Base-by-base conservation (phyloP, 2,113 vertebrate species). In the Phylloscopus trochilus region DNA sequence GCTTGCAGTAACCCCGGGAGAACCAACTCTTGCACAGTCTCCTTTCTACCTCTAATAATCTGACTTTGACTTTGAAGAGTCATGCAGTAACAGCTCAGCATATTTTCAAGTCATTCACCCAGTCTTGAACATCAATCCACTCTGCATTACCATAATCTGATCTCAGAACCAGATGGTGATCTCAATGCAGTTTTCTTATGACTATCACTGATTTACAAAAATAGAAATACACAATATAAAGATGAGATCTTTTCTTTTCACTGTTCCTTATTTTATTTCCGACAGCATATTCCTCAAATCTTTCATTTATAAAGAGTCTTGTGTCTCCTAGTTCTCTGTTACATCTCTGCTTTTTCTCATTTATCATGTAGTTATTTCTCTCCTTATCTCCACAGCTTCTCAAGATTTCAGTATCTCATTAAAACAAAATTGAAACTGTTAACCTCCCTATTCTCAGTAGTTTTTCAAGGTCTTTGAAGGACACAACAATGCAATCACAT, bases 401-500 rank as follows among this genome's bases (percentile, higher is more conserved):
- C 82, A 92, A 67, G 43, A 59, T 47, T 59, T 37, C 43, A 64
- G 58, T 92, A 96, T 93, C 94, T 97, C 88, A 97, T 96, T 97
- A 97, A 93, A 93, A 91, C 79, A 92, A 94, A 97, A 96, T 80
- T 91, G 94, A 84, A 93, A 90, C 78, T 87, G 66, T 93, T 97
- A 92, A 93, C 88, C 84, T 96, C 46, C 28, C 13, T 80, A 35
- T 76, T 89, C 89, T 95, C 79, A 59, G 44, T 83, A 95, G 21
- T 77, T 96, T 93, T 49, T 96, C 60, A 95, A 96, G 90, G 87
- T 88, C 62, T 95, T 93, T 90, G 76, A 96, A 93, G 92, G 90
- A 92, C 79, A 64, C 7, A 70, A 51, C 31, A 77, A 72, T 69
- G 66, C 55, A 86, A 77, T 90, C 78, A 53, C 20, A 79, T 31